Base-by-base conservation (phyloP, 2,113 vertebrate species). In the Empidonax alnorum region DNA sequence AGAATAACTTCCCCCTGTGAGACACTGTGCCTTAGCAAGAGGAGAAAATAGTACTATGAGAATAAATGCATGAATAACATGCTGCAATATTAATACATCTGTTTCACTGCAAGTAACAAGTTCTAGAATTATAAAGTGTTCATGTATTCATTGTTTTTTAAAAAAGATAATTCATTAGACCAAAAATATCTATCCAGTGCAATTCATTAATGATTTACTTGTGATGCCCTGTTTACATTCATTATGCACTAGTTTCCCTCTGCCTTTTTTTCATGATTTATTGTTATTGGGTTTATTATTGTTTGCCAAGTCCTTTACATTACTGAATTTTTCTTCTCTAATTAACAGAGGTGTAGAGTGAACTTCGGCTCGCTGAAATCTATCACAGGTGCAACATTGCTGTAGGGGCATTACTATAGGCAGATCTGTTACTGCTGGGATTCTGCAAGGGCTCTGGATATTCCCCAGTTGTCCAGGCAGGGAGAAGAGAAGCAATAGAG, bases 81-180 rank as follows among this genome's bases (percentile, higher is more conserved):
- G 25, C 23, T 92, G 31, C 8, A 85, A 61, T 72, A 90, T 65
- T 90, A 91, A 84, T 61, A 27, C 6, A 68, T 58, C 12, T n/a
- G 30, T 67, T 94, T 89, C 80, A 31, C 30, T 88, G 10, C 11
- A 73, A 92, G 24, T 53, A 74, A 62, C 7, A 28, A 56, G 17
- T 62, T 73, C 52, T 67, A 67, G 31, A 85, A 89, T 71, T 80
- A 39, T 41, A 22, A 93, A 95, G 21, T 61, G 7, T 65, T 85
- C 28, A 67, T 2, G 2, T 41, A 30, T 23, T 85, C 25, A 2
- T 1, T 19, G 76, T 90, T 94, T 5, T 62, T 72, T 23, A 39
- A 68, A 65, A 91, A 93, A 44, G 7, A 66, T 65, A 66, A 81
- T 85, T 85, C 6, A 67, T 71, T 63, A 86, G 20, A 66, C 19